Conservation (phyloP, 2,113 vertebrate genomes). For the Ameiurus melas region DNA sequence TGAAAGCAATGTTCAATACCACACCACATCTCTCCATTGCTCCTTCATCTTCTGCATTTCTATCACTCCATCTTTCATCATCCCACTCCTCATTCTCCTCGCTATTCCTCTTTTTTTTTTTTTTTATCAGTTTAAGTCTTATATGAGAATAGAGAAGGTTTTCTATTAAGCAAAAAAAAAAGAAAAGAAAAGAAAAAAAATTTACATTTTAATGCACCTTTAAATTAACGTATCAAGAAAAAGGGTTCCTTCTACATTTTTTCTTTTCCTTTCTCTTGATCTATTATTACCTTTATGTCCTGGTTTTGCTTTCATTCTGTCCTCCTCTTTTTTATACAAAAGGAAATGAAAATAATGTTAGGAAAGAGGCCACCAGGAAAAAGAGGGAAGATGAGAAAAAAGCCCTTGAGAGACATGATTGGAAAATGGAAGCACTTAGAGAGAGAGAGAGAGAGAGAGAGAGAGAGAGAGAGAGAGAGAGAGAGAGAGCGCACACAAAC, state of each 20-base stretch:
- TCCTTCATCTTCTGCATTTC: not conserved
- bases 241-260: not conserved
- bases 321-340: slow-evolving; percentile 1
- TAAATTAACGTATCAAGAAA: not conserved
- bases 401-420: slow-evolving; percentile 19
- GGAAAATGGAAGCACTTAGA: slow-evolving; percentile 22
- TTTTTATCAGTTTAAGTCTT: not conserved
- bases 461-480: not conserved
- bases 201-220: not conserved
- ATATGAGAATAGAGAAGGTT: not conserved
- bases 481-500: not conserved
- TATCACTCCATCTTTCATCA: slow-evolving; percentile 1
- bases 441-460: not conserved
- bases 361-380: slow-evolving; percentile 4
- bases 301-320: not conserved
- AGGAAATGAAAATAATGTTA: not conserved
- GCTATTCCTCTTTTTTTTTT: not conserved
- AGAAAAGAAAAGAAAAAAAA: no score
- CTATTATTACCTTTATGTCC: slow-evolving; percentile 9
- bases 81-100: not conserved
- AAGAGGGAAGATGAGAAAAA: slow-evolving; percentile 10
- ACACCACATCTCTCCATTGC: not conserved
- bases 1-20: not conserved
- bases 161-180: not conserved
- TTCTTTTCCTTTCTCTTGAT: not conserved